phyloP scores from a whole-genome alignment of 2,113 vertebrate species.

The Toxostoma redivivum region DNA sequence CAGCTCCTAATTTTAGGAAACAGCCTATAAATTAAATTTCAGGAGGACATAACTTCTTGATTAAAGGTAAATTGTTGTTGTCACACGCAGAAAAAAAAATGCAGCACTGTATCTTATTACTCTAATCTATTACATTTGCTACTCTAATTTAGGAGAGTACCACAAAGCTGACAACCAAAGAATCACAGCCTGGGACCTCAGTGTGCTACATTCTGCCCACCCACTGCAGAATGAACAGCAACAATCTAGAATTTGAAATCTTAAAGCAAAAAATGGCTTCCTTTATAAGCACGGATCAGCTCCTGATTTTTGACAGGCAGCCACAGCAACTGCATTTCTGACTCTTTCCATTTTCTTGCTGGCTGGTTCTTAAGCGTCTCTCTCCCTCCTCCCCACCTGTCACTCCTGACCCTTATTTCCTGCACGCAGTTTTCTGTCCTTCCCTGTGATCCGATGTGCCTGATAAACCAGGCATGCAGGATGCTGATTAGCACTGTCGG shows the following conservation, averaged over 20 bases:
- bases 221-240: neutral
- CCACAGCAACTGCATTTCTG: neutral
- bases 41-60: neutral
- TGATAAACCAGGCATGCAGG: neutral
- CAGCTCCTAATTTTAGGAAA: slow-evolving; percentile 33
- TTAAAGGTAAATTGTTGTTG: neutral
- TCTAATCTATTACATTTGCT: neutral
- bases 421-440: neutral
- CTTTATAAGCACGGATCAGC: neutral
- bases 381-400: neutral
- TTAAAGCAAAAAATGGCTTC: neutral
- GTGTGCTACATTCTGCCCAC: accelerated
- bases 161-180: neutral
- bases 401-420: slow-evolving; percentile 32
- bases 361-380: neutral
- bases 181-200: neutral
- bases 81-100: neutral
- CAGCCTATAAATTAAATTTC: neutral
- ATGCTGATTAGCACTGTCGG: neutral
- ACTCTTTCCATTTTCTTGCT: neutral
- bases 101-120: neutral
- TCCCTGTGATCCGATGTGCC: neutral
- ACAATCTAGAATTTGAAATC: neutral
- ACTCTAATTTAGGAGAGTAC: neutral
- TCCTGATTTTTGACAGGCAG: slow-evolving; percentile 23